phyloP scores from a whole-genome alignment of 2,113 vertebrate genomes.

The Psephotus haematonotus region DNA sequence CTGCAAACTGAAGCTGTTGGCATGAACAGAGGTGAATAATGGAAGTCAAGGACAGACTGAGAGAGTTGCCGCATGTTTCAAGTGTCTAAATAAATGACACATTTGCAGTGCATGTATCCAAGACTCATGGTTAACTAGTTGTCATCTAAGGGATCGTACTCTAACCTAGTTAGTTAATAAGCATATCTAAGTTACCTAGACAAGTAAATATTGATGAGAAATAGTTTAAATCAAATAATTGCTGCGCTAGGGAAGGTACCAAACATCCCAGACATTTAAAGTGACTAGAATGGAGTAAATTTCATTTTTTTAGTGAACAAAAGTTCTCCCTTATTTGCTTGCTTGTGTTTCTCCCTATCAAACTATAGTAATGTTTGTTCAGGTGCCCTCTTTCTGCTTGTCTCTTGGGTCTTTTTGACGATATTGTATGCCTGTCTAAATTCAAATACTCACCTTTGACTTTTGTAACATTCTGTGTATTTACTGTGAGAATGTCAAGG shows the following conservation, averaged over 20 bases:
- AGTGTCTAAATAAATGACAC: not conserved
- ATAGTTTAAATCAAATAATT: not conserved
- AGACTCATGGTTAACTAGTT: not conserved
- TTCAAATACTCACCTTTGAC: not conserved
- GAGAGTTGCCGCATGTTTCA: not conserved
- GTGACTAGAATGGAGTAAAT: not conserved
- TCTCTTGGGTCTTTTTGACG: not conserved
- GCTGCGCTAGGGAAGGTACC: not conserved
- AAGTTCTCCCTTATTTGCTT: not conserved
- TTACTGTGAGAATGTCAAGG: not conserved
- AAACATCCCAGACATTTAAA: not conserved
- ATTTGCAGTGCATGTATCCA: accelerated
- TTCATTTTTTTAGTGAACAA: not conserved
- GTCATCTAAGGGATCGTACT: not conserved
- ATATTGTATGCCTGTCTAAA: not conserved
- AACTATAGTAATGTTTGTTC: not conserved
- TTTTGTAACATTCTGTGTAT: not conserved
- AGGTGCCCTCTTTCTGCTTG: accelerated
- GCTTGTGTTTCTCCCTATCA: not conserved
- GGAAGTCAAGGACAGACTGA: not conserved
- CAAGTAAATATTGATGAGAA: not conserved
- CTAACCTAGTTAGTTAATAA: not conserved
- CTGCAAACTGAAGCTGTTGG: not conserved
- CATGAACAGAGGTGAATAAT: not conserved
- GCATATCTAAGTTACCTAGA: not conserved